These are phyloP conservation scores for Villa cingulata DNA, from an alignment of 2,888 invertebrate genomes.

Conservation along the genomic window DNA sequence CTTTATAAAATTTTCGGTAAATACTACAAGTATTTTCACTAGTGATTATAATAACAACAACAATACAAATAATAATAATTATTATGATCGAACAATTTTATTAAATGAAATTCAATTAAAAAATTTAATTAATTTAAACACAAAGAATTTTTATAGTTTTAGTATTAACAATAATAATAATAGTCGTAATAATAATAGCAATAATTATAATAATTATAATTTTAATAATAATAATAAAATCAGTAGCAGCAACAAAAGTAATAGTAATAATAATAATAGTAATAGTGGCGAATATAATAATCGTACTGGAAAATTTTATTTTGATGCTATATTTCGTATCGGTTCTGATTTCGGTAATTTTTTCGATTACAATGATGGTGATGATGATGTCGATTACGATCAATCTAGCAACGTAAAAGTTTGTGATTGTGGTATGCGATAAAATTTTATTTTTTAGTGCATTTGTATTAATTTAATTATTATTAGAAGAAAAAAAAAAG, in stretches of 20 bases:
- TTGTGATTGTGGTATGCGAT: conserved; percentile 58
- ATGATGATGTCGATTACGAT: conserved; percentile 42
- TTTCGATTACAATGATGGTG: conserved; percentile 42
- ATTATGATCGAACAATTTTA: no score
- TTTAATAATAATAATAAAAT: background rate
- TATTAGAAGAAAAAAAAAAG: no score
- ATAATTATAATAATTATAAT: background rate
- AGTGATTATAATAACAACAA: no score
- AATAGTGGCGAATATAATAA: conserved; percentile 22
- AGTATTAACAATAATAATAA: background rate
- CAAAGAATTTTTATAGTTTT: background rate
- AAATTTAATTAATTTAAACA: no score
- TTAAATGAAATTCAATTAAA: no score
- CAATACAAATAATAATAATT: no score
- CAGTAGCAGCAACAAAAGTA: no score
- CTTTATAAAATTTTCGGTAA: no score
- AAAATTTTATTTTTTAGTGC: background rate
- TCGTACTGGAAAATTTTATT: conserved; percentile 52
- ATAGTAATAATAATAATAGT: no score
- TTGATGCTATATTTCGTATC: conserved; percentile 58
- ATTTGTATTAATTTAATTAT: no score
- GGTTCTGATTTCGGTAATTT: conserved; percentile 37
- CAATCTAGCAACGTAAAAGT: conserved; percentile 45
- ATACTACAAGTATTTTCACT: no score
- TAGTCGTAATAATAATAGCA: background rate